Percentiles rank a stretch among this genome's conserved stretches.
phyloP scores from a whole-genome alignment of 2,797 vertebrate genomes.

The Schizopygopsis malacanthus region DNA sequence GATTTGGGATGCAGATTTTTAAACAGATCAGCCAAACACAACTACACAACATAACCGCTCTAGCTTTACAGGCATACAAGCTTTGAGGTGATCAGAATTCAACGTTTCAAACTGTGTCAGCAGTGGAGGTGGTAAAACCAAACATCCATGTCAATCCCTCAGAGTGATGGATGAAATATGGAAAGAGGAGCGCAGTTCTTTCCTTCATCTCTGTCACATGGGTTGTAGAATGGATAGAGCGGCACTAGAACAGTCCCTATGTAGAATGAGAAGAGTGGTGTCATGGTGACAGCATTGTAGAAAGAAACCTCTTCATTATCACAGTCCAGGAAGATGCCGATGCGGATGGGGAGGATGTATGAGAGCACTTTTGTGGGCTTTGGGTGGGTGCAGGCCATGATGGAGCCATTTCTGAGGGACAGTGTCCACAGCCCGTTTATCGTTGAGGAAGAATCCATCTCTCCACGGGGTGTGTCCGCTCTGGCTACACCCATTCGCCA shows the following conservation, averaged over 20 bases:
- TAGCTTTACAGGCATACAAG: not conserved
- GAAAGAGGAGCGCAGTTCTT: constrained; percentile 69
- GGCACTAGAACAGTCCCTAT: constrained; percentile 66
- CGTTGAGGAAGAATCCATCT: constrained; percentile 71
- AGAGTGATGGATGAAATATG: constrained; percentile 75
- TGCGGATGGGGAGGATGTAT: constrained; percentile 65
- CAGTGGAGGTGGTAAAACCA: not conserved
- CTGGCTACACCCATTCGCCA: constrained; percentile 79
- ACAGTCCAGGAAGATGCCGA: constrained; percentile 81
- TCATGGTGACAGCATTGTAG: constrained; percentile 81
- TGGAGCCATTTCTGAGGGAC: constrained; percentile 66
- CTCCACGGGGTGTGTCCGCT: constrained; percentile 73
- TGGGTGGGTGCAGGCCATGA: constrained; percentile 77
- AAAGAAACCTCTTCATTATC: constrained; percentile 80
- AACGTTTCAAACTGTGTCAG: not conserved
- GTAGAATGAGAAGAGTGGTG: constrained; percentile 74
- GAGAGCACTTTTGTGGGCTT: constrained; percentile 70
- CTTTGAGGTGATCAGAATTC: constrained; percentile 5
- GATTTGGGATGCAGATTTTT: not conserved
- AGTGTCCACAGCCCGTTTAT: constrained; percentile 78
- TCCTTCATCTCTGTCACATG: constrained; percentile 77
- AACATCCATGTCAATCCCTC: constrained; percentile 39
- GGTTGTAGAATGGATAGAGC: constrained; percentile 79
- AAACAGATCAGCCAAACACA: constrained; percentile 5
- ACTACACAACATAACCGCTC: not conserved